Evolutionary conservation across 2,888 invertebrate species (phyloP), one percentile per base, ranked within the genome.

Genomic region (Pasiphila rectangulata): DNA sequence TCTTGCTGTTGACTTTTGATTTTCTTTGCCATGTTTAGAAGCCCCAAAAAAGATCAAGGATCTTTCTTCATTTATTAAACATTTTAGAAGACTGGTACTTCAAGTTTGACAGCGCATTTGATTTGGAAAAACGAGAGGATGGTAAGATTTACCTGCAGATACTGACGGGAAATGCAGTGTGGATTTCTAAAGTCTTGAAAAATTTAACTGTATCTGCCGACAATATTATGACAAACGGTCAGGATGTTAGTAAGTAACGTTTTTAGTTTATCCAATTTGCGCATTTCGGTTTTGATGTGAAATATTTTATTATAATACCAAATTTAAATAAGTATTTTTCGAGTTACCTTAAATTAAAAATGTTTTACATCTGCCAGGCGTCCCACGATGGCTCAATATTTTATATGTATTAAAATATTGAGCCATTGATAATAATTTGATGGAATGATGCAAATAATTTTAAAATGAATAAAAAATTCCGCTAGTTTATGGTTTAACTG

Each of bases 31-130:
- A 21, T 1, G 2, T n/a, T n/a, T n/a, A n/a, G n/a, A n/a, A n/a
- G n/a, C n/a, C n/a, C n/a, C n/a, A n/a, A n/a, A n/a, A n/a, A n/a
- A n/a, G n/a, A n/a, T n/a, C n/a, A n/a, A n/a, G 4, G 19, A 19
- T 2, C 2, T 4, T 19, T 19, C 2, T 4, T 19, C 2, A 19
- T 19, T 19, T 19, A 19, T 19, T 19, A 4, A 19, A 19, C 29
- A 21, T 44, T 51, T 17, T 46, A 55, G 54, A 55, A 5, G 27
- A 55, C 21, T 55, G 54, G 54, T 38, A 23, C 20, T 55, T 51
- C 16, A 44, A 42, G 10, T 35, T 51, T 7, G 10, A 21, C 7
- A 46, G 46, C 20, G 38, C 29, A 1, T 51, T 49, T 30, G 9
- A 19, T 10, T 36, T 55, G 3, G 21, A 44, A 12, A 51, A 15